A percentile compares a stretch with the other conserved stretches of the same genome.
Evolutionary conservation across 2,113 vertebrate species (phyloP).

Genomic region (Cyphomyrus discorhynchus): DNA sequence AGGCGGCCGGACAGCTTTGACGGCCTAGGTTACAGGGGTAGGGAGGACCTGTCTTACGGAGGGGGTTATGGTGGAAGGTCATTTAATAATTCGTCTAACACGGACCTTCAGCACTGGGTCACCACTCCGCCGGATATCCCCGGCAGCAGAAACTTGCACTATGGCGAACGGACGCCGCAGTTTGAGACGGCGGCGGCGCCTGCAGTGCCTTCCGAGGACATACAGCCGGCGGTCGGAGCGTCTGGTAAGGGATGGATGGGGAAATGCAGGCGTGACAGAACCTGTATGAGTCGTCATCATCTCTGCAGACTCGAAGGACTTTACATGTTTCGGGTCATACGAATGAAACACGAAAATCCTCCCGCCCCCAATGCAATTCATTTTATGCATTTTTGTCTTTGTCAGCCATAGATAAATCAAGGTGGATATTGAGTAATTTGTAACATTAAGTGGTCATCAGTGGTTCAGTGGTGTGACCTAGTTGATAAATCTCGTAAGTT

Average conservation of each 20-base stretch:
- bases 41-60: constrained; percentile 63
- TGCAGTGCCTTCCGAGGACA: constrained; percentile 47
- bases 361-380: neutral
- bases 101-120: constrained; percentile 75
- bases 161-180: constrained; percentile 73
- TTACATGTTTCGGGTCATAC: neutral
- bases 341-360: neutral
- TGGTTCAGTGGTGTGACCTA: neutral
- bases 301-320: neutral
- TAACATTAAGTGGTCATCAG: neutral
- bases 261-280: neutral
- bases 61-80: constrained; percentile 58
- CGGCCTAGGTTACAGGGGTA: constrained; percentile 74
- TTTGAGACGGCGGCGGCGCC: constrained; percentile 52
- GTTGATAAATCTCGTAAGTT: neutral
- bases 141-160: constrained; percentile 87
- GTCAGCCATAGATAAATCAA: neutral
- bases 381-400: neutral
- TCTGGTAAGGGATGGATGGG: constrained; percentile 47
- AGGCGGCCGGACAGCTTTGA: constrained; percentile 86
- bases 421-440: neutral
- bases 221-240: constrained; percentile 50
- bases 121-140: constrained; percentile 88
- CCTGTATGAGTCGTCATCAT: neutral
- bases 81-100: constrained; percentile 57